Evolutionary conservation across 2,888 invertebrate genomes (phyloP).

Genomic region (Agrotis exclamationis): DNA sequence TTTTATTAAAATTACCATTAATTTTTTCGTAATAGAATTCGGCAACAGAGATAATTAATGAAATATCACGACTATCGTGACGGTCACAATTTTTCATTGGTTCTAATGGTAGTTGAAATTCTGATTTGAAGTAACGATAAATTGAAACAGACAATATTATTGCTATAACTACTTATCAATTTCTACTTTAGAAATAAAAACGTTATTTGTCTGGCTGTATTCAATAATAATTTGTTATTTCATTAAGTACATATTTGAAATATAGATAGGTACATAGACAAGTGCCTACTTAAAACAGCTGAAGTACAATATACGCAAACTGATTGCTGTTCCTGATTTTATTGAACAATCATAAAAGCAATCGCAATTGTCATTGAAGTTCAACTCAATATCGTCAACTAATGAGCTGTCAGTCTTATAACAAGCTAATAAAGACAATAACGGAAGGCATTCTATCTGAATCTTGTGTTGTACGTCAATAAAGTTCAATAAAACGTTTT

Average conservation of each 20-base stretch:
- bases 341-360: conserved; percentile 55
- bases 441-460: conserved; percentile 47
- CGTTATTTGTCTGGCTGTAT: neutral
- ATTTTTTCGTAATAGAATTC: conserved; percentile 73
- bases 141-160: conserved; percentile 30
- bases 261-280: neutral
- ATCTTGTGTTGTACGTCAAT: conserved; percentile 37
- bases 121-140: conserved; percentile 46
- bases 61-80: conserved; percentile 56
- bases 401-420: conserved; percentile 59
- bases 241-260: conserved; percentile 4
- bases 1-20: conserved; percentile 79
- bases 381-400: conserved; percentile 48
- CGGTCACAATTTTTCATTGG: conserved; percentile 52
- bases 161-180: conserved; percentile 26
- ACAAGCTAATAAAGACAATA: conserved; percentile 60
- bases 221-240: neutral
- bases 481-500: conserved; percentile 50
- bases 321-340: conserved; percentile 45
- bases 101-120: conserved; percentile 41
- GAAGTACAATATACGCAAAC: conserved; percentile 22
- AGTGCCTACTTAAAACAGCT: conserved; percentile 16
- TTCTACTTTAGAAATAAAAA: conserved; percentile 14
- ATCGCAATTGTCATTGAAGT: conserved; percentile 51
- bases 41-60: conserved; percentile 67